Percentiles rank a stretch among this genome's conserved stretches.
Evolutionary conservation across 2,888 invertebrate genomes (phyloP).

Genomic region (Clusia tigrina): DNA sequence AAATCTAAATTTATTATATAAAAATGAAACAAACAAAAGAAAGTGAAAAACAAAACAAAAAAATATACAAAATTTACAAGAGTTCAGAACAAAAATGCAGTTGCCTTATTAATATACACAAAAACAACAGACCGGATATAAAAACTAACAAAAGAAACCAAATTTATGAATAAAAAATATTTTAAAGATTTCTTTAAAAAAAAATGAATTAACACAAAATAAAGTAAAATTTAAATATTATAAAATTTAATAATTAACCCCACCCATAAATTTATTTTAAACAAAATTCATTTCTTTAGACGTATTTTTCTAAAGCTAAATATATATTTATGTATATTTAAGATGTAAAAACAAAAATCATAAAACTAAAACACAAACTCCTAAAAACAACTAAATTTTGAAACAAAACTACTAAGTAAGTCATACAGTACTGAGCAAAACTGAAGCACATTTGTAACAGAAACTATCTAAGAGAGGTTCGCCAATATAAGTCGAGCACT

Average conservation of each 20-base stretch:
- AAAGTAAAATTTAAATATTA: slow-evolving; percentile 33
- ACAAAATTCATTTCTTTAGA: slow-evolving; percentile 29
- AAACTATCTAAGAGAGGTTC: not conserved
- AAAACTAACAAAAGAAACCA: slow-evolving; percentile 28
- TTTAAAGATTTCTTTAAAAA: slow-evolving; percentile 37
- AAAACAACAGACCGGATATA: slow-evolving; percentile 49
- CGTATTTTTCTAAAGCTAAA: slow-evolving; percentile 34
- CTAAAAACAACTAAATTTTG: slow-evolving; percentile 62
- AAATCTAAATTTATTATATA: slow-evolving; percentile 30
- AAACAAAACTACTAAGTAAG: slow-evolving; percentile 48
- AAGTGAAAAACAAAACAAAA: slow-evolving; percentile 33
- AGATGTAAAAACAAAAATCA: not conserved
- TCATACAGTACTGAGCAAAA: slow-evolving; percentile 18
- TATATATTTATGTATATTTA: too few relatives aligned
- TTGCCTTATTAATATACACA: slow-evolving; percentile 53
- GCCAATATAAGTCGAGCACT: too few relatives aligned
- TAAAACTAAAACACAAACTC: slow-evolving; percentile 42
- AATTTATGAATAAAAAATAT: slow-evolving; percentile 38
- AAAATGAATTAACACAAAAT: slow-evolving; percentile 39
- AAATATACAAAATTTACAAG: slow-evolving; percentile 21
- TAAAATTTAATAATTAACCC: slow-evolving; percentile 46
- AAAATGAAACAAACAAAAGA: slow-evolving; percentile 31
- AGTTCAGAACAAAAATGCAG: slow-evolving; percentile 52
- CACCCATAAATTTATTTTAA: slow-evolving; percentile 46
- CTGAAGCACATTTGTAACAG: slow-evolving; percentile 34